Evolutionary conservation across 2,888 invertebrate genomes (phyloP), one percentile per base, ranked within the genome.

Genomic region (Agrenia bidenticulata): DNA sequence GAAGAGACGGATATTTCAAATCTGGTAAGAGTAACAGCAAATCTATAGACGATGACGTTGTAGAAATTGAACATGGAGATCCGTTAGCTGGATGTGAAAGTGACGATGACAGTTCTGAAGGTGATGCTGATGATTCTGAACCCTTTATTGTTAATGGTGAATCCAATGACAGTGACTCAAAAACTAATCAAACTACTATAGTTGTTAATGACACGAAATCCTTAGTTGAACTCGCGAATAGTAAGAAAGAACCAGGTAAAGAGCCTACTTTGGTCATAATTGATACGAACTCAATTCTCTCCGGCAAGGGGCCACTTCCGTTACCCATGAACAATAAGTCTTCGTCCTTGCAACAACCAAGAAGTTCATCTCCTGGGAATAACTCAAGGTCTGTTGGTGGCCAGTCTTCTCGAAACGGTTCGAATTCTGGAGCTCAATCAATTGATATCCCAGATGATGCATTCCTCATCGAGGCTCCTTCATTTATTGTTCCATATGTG

Each of bases 391-490:
- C 15, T 11, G 77, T 75, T 77, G 78, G 78, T 77, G 76, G 59
- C 67, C 73, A 66, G 76, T 75, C 15, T 41, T 42, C 19, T 56
- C 57, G 49, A 37, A 42, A 62, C 24, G 59, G 51, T 65, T 60
- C 59, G 49, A 63, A 62, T 67, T 57, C 69, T 53, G 59, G 63
- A 42, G 24, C 61, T 11, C 49, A 49, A 17, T 64, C 69, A 19
- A 42, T 77, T 73, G 67, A 73, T 71, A 75, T 94, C 24, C 92
- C 92, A 21, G 93, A 94, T 79, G 92, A 94, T 77, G 93, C 93
- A 89, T 93, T 89, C 79, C 92, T 94, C 13, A 89, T 94, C 11
- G 93, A 94, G 80, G 93, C 93, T 27, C 93, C 94, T 5, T 93
- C 92, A 23, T 93, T 94, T 78, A 92, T 94, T 78, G 93, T 94